A percentile compares a stretch with the other conserved stretches of the same genome.
Conservation (phyloP, 2,888 invertebrate species). For the Boloria euphrosyne region DNA sequence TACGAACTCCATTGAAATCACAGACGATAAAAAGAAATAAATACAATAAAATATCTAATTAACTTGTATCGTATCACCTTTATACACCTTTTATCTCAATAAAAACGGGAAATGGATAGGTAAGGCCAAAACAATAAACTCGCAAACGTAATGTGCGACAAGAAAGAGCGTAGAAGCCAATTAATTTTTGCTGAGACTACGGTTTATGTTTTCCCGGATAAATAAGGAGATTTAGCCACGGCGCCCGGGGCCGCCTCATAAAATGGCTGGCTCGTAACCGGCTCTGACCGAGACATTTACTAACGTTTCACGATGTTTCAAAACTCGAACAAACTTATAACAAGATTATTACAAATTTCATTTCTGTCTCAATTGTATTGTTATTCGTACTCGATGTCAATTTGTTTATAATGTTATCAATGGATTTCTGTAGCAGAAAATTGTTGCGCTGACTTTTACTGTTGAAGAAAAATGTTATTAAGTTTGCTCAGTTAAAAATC, state of each 20-base stretch:
- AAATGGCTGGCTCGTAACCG: slow-evolving; percentile 71
- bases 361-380: slow-evolving; percentile 6
- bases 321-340: slow-evolving; percentile 33
- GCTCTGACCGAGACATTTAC: slow-evolving; percentile 64
- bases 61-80: slow-evolving; percentile 25
- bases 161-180: slow-evolving; percentile 73
- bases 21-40: slow-evolving; percentile 30
- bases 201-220: slow-evolving; percentile 79
- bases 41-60: slow-evolving; percentile 36
- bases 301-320: slow-evolving; percentile 58
- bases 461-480: too few relatives aligned
- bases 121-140: slow-evolving; percentile 58
- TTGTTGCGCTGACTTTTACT: neutral
- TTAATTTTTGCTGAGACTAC: slow-evolving; percentile 78
- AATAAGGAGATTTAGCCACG: slow-evolving; percentile 79
- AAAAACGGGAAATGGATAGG: slow-evolving; percentile 48
- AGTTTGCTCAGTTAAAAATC: too few relatives aligned
- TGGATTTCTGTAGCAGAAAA: neutral
- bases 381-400: slow-evolving; percentile 1
- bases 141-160: slow-evolving; percentile 67
- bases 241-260: slow-evolving; percentile 69
- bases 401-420: neutral
- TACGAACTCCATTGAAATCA: slow-evolving; percentile 1
- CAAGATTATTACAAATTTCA: slow-evolving; percentile 17
- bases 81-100: slow-evolving; percentile 43